Conservation (phyloP, 1,140 invertebrate genomes). For the Drosophila chauvacae region DNA sequence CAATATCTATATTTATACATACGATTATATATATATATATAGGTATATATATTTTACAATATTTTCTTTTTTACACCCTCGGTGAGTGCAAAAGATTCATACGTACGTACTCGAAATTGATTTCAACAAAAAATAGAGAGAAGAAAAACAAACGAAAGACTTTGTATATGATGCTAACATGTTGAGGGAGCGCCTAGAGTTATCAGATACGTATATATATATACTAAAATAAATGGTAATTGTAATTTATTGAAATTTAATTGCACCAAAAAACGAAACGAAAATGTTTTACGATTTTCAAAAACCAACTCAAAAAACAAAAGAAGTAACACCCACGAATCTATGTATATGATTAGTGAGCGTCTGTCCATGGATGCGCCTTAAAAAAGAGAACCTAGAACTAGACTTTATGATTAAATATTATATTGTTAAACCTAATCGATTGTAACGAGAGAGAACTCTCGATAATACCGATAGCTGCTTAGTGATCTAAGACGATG, state of each 20-base stretch:
- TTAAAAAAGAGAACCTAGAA: constrained; percentile 57
- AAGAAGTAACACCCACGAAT: constrained; percentile 48
- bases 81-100: constrained; percentile 47
- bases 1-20: constrained; percentile 63
- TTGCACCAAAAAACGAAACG: constrained; percentile 69
- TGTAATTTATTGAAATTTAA: constrained; percentile 81
- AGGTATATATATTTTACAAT: constrained; percentile 67
- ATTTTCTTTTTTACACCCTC: constrained; percentile 61
- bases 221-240: constrained; percentile 54
- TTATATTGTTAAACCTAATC: constrained; percentile 47
- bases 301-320: constrained; percentile 34
- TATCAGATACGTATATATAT: constrained; percentile 50
- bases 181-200: constrained; percentile 65
- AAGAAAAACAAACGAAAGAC: constrained; percentile 71
- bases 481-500: constrained; percentile 66
- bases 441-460: constrained; percentile 51
- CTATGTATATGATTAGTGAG: constrained; percentile 69
- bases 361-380: constrained; percentile 59
- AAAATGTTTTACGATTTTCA: constrained; percentile 70
- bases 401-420: constrained; percentile 49
- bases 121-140: constrained; percentile 50
- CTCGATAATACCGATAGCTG: constrained; percentile 55
- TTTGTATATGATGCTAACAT: constrained; percentile 79
- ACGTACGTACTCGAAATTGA: constrained; percentile 67
- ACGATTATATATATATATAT: constrained; percentile 39